phyloP scores from a whole-genome alignment of 2,888 invertebrate species.

The Acrobeloides nanus region DNA sequence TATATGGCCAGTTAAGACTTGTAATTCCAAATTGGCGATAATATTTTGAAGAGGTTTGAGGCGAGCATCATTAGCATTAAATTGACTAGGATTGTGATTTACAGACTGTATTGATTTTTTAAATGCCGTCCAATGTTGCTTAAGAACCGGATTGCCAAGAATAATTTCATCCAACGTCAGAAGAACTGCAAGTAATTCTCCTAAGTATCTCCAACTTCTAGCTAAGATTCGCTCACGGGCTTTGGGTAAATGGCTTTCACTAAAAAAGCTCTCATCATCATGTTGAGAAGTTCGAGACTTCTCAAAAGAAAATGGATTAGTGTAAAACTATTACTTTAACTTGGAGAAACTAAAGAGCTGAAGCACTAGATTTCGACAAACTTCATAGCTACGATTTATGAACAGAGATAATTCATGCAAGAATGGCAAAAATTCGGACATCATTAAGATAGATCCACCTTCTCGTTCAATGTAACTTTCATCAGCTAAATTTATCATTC shows the following conservation, averaged over 20 bases:
- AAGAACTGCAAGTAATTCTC: conserved; percentile 36
- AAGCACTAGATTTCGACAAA: conserved; percentile 67
- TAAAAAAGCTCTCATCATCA: too few species aligned
- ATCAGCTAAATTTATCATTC: conserved; percentile 3
- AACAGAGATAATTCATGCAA: conserved; percentile 64
- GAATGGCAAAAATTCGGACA: conserved; percentile 42
- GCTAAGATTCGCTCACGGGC: conserved; percentile 16
- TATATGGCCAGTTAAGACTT: conserved; percentile 23
- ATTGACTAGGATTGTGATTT: conserved; percentile 36
- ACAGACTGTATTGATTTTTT: conserved; percentile 29
- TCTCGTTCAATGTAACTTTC: too few species aligned
- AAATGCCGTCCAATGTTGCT: conserved; percentile 18
- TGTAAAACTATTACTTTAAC: conserved; percentile 33
- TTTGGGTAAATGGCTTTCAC: conserved; percentile 12
- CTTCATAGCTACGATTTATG: conserved; percentile 66
- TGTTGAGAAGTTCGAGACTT: too few species aligned
- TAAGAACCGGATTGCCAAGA: not conserved
- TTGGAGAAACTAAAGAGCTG: conserved; percentile 67
- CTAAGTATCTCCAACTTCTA: conserved; percentile 33
- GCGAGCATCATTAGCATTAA: conserved; percentile 16
- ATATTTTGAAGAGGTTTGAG: conserved; percentile 25
- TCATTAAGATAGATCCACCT: conserved; percentile 13
- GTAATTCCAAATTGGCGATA: conserved; percentile 26
- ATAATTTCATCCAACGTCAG: conserved; percentile 31
- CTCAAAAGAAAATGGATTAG: too few species aligned